Percentiles rank a stretch among this genome's conserved stretches.
Evolutionary conservation across 2,888 invertebrate species (phyloP).

Genomic region (Acleris literana): DNA sequence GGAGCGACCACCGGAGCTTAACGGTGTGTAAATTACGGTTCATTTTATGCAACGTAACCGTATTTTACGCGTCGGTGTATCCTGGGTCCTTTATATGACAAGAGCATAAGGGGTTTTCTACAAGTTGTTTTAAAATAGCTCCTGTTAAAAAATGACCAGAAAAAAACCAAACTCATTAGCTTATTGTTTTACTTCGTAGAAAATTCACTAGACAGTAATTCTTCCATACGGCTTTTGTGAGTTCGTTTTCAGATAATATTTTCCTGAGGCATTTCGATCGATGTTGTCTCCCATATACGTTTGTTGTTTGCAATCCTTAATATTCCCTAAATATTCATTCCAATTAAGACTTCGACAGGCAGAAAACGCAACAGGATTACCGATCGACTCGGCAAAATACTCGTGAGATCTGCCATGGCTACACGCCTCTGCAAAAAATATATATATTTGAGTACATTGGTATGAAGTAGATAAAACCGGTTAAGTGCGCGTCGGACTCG

Average conservation of each 20-base stretch:
- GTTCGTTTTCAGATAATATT: conserved; percentile 84
- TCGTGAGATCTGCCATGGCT: conserved; percentile 86
- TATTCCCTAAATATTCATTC: conserved; percentile 53
- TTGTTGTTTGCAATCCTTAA: conserved; percentile 45
- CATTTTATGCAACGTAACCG: too few relatives aligned
- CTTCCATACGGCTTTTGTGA: conserved; percentile 76
- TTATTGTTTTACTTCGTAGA: neutral
- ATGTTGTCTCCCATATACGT: conserved; percentile 83
- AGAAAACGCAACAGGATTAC: conserved; percentile 75
- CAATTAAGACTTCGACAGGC: conserved; percentile 80
- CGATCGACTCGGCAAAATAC: conserved; percentile 86
- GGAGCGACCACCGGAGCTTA: too few relatives aligned
- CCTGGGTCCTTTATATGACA: too few relatives aligned
- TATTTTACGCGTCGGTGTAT: too few relatives aligned
- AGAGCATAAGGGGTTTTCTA: too few relatives aligned
- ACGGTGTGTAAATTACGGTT: too few relatives aligned
- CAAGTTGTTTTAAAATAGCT: too few relatives aligned
- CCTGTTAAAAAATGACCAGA: too few relatives aligned
- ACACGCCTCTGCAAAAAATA: conserved; percentile 81
- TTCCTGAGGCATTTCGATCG: conserved; percentile 69
- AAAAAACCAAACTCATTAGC: too few relatives aligned
- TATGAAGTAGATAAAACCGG: neutral
- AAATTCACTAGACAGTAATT: conserved; percentile 8
- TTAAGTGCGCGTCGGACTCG: too few relatives aligned
- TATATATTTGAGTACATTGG: too few relatives aligned